Percentiles rank a stretch among this genome's conserved stretches.
Conservation (phyloP, 2,113 vertebrate species). For the Orientallactaga bullata region DNA sequence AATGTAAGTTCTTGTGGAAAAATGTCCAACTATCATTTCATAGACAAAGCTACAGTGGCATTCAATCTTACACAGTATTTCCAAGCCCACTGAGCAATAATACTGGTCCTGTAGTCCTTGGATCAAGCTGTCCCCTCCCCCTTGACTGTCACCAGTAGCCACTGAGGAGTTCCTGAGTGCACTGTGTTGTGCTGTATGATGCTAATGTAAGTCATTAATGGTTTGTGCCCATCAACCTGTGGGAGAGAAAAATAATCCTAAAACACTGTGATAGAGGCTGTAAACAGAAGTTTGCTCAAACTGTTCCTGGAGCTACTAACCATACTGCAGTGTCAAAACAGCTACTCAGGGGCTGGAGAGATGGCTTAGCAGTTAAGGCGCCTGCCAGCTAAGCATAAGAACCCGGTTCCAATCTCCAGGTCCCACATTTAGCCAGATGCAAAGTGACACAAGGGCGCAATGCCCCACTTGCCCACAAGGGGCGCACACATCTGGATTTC, state of each 20-base stretch:
- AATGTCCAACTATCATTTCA: neutral
- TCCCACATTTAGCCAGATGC: no score
- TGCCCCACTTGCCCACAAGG: no score
- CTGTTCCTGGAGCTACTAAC: neutral
- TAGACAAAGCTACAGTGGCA: neutral
- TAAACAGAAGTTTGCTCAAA: neutral
- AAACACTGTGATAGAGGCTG: neutral
- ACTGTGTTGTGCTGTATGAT: neutral
- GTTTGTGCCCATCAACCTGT: neutral
- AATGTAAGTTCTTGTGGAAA: constrained; percentile 28
- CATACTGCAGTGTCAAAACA: neutral
- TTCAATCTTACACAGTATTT: neutral
- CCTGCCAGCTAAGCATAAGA: no score
- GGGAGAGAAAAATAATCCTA: neutral
- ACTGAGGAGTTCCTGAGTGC: neutral
- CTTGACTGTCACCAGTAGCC: neutral
- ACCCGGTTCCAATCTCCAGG: no score
- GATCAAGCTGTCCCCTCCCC: neutral
- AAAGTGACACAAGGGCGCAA: no score
- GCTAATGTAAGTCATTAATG: neutral
- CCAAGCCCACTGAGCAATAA: constrained; percentile 5
- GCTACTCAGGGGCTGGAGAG: no score
- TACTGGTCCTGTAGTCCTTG: neutral
- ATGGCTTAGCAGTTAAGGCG: no score
- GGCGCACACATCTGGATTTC: no score